phyloP scores from a whole-genome alignment of 1,140 invertebrate species.

The Ceratosolen fusciceps region DNA sequence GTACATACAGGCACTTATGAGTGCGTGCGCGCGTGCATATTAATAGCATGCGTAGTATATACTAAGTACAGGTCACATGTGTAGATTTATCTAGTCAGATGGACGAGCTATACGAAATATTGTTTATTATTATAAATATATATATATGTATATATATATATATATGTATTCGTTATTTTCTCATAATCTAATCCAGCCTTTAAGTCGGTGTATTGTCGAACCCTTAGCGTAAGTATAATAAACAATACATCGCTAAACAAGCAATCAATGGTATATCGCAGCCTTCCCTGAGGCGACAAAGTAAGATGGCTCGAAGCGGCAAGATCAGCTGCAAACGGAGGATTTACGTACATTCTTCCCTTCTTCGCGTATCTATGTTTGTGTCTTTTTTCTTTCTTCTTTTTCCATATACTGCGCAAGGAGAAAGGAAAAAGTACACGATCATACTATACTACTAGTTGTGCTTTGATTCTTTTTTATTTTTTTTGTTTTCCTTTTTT shows the following conservation, averaged over 20 bases:
- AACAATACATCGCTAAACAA: background rate
- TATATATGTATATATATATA: background rate
- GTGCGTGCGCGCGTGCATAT: too few species aligned
- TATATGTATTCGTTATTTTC: too few species aligned
- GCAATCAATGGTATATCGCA: background rate
- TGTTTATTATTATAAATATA: background rate
- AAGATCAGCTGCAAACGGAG: background rate
- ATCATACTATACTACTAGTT: background rate
- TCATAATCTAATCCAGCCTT: background rate
- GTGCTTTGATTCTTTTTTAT: background rate
- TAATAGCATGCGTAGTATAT: background rate
- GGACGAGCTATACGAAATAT: slow-evolving; percentile 40
- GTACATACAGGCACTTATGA: too few species aligned
- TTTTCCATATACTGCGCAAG: background rate
- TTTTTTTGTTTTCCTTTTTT: too few species aligned
- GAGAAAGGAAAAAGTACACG: background rate
- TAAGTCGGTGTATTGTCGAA: background rate
- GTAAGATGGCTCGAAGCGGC: background rate
- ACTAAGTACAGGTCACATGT: slow-evolving; percentile 25
- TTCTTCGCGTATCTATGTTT: background rate
- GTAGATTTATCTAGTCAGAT: slow-evolving; percentile 56
- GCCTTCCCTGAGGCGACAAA: background rate
- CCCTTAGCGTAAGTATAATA: slow-evolving; percentile 14
- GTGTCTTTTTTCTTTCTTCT: background rate
- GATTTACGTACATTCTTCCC: background rate